These are phyloP conservation scores for Globodera ellingtonae DNA, from an alignment of 1,140 invertebrate species.

Conservation along the genomic window DNA sequence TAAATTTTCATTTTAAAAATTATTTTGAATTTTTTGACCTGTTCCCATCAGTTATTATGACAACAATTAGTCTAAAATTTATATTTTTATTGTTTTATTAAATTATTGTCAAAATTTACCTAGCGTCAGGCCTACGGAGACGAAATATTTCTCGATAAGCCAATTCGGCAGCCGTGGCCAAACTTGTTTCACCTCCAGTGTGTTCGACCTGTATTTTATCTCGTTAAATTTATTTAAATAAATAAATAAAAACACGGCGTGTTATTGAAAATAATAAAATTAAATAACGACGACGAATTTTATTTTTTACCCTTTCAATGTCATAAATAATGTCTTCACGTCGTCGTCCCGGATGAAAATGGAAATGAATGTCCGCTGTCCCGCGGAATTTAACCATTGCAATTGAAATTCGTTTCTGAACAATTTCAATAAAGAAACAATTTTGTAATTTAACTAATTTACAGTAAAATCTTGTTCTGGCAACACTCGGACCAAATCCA, in stretches of 20 bases:
- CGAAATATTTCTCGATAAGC: background rate
- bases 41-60: constrained; percentile 55
- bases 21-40: background rate
- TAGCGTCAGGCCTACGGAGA: background rate
- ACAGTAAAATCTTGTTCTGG: constrained; percentile 53
- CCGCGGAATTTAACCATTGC: constrained; percentile 45
- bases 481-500: constrained; percentile 53
- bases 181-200: constrained; percentile 27
- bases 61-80: constrained; percentile 39
- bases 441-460: constrained; percentile 8
- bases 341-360: constrained; percentile 25
- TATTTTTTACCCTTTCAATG: constrained; percentile 46
- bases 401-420: constrained; percentile 50
- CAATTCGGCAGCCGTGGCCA: background rate
- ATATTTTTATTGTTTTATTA: background rate
- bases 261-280: too few species aligned
- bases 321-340: constrained; percentile 53
- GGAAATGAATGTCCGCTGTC: constrained; percentile 39
- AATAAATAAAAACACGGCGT: too few species aligned
- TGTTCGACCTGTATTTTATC: background rate
- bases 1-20: background rate
- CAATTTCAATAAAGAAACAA: background rate
- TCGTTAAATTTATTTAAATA: too few species aligned
- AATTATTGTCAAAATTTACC: background rate
- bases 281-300: background rate